A percentile compares a stretch with the other conserved stretches of the same genome.
Conservation (phyloP, 2,113 vertebrate genomes). For the Stigmatopora nigra region DNA sequence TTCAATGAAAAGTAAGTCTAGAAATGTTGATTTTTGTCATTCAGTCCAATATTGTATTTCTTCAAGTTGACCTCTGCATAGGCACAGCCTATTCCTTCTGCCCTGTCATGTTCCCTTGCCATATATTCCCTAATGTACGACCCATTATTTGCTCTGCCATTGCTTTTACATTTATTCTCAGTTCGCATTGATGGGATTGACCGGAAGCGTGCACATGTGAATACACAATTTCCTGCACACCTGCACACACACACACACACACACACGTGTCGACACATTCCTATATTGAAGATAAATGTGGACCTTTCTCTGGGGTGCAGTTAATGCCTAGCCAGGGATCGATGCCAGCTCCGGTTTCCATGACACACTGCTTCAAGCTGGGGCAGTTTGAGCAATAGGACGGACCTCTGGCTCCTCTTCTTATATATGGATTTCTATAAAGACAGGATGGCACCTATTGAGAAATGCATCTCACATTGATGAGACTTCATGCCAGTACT, state of each 20-base stretch:
- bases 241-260: conserved; percentile 24
- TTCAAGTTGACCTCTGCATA: conserved; percentile 28
- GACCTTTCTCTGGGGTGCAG: conserved; percentile 59
- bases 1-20: conserved; percentile 35
- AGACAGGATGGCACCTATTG: conserved; percentile 11
- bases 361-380: conserved; percentile 52
- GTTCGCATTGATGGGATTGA: conserved; percentile 61
- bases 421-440: conserved; percentile 39
- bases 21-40: conserved; percentile 7
- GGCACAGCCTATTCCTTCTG: conserved; percentile 12
- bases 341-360: conserved; percentile 63
- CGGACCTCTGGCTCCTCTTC: conserved; percentile 31
- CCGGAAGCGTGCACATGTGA: conserved; percentile 34
- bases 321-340: conserved; percentile 57
- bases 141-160: conserved; percentile 56
- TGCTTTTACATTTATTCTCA: conserved; percentile 65
- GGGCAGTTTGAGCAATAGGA: conserved; percentile 42
- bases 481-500: conserved; percentile 11
- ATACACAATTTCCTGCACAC: conserved; percentile 9
- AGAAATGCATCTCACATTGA: conserved; percentile 37
- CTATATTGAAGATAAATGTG: conserved; percentile 57
- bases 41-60: conserved; percentile 23
- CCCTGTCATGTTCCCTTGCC: conserved; percentile 28
- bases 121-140: conserved; percentile 29
- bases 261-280: conserved; percentile 35